A percentile compares a stretch with the other conserved stretches of the same genome.
phyloP scores from a whole-genome alignment of 2,113 vertebrate species.

The Donacobius atricapilla region DNA sequence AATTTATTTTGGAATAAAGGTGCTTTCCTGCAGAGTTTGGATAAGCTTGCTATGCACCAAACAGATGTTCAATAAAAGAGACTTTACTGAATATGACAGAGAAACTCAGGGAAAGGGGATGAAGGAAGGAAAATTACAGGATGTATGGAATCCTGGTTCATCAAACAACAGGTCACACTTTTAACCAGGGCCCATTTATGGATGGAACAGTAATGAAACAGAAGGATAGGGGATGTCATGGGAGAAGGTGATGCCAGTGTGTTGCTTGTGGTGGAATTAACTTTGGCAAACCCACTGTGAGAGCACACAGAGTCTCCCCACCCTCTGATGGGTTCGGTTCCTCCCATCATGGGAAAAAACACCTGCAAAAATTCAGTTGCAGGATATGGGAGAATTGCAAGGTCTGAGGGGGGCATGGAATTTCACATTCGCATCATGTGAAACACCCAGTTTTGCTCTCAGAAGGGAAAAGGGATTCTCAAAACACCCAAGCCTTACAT shows the following conservation, averaged over 20 bases:
- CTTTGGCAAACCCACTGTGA: not conserved
- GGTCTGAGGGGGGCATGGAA: not conserved
- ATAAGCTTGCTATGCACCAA: conserved; percentile 40
- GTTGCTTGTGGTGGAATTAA: not conserved
- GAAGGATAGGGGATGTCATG: not conserved
- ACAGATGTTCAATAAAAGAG: conserved; percentile 65
- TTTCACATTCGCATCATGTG: not conserved
- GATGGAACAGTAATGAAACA: not conserved
- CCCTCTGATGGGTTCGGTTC: not conserved
- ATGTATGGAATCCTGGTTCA: conserved; percentile 8
- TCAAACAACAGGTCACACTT: not conserved
- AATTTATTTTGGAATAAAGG: conserved; percentile 69
- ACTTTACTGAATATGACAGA: conserved; percentile 40
- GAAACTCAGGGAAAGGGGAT: conserved; percentile 1
- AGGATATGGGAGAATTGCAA: not conserved
- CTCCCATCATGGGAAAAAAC: too few species aligned
- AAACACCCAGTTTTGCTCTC: not conserved
- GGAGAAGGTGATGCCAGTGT: not conserved
- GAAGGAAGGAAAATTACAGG: conserved; percentile 19
- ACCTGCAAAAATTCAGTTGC: not conserved
- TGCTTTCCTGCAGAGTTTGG: conserved; percentile 63
- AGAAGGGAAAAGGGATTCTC: not conserved
- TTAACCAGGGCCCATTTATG: not conserved
- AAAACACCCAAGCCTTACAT: not conserved
- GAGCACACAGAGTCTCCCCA: not conserved